Evolutionary conservation across 2,113 vertebrate species (phyloP).

Genomic region (Nasalis larvatus): DNA sequence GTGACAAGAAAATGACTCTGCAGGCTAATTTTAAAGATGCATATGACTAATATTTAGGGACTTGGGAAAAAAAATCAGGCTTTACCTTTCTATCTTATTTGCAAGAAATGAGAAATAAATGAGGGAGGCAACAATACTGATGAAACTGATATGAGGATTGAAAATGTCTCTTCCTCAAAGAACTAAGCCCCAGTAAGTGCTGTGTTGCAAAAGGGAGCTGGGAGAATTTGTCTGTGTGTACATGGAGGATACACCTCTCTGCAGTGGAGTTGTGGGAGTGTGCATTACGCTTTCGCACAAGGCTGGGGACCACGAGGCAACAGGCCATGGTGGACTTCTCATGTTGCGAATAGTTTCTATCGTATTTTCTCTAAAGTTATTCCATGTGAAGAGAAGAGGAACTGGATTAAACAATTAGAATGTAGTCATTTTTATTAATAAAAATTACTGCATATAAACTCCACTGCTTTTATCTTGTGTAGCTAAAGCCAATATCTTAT

Average conservation of each 20-base stretch:
- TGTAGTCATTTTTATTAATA: neutral
- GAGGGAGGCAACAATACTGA: neutral
- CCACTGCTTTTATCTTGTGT: neutral
- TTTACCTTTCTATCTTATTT: neutral
- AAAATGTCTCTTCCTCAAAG: neutral
- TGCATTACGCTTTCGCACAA: neutral
- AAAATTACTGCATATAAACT: neutral
- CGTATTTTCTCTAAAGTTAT: neutral
- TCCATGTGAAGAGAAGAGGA: neutral
- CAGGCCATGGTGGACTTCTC: neutral
- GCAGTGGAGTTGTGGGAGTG: fast-evolving
- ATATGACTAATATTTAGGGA: constrained; percentile 30
- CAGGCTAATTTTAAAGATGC: constrained; percentile 71
- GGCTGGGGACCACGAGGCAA: fast-evolving
- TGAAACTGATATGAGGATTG: neutral
- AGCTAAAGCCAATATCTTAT: neutral
- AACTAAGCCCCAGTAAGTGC: neutral
- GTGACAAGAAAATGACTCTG: neutral
- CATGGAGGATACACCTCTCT: too few species aligned
- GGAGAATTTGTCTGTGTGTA: fast-evolving
- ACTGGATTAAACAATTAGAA: neutral
- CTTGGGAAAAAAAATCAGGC: constrained; percentile 31
- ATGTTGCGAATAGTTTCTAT: neutral
- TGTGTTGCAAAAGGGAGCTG: fast-evolving
- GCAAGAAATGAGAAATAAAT: neutral